A percentile compares a stretch with the other conserved stretches of the same genome.
phyloP scores from a whole-genome alignment of 2,113 vertebrate species.

The Onychostruthus taczanowskii region DNA sequence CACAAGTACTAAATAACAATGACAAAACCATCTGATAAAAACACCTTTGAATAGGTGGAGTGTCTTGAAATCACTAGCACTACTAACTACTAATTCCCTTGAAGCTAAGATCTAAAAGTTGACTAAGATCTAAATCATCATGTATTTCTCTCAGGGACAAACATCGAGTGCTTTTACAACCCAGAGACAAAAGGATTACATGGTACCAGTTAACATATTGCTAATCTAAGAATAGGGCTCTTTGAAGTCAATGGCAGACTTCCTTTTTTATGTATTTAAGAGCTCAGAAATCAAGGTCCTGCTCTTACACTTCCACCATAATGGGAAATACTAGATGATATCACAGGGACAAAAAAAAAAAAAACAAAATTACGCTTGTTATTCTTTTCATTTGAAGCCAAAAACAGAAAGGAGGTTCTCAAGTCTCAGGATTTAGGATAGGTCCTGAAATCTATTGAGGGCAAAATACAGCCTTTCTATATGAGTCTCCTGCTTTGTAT shows the following conservation, averaged over 20 bases:
- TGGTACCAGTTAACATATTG: not conserved
- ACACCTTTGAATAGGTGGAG: not conserved
- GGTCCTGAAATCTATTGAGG: not conserved
- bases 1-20: not conserved
- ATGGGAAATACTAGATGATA: not conserved
- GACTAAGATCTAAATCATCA: not conserved
- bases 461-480: not conserved
- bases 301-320: not conserved
- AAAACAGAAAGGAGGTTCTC: not conserved
- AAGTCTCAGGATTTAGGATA: not conserved
- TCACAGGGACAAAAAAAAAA: not conserved
- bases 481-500: not conserved
- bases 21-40: not conserved
- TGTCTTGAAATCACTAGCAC: not conserved
- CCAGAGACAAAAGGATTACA: not conserved
- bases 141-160: not conserved
- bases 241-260: not conserved
- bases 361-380: not conserved
- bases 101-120: not conserved
- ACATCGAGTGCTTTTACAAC: not conserved
- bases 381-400: not conserved
- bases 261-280: not conserved
- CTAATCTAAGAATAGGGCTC: not conserved
- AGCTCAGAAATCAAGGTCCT: not conserved
- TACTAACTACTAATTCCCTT: not conserved